phyloP scores from a whole-genome alignment of 2,888 invertebrate species.

The Adineta ricciae region DNA sequence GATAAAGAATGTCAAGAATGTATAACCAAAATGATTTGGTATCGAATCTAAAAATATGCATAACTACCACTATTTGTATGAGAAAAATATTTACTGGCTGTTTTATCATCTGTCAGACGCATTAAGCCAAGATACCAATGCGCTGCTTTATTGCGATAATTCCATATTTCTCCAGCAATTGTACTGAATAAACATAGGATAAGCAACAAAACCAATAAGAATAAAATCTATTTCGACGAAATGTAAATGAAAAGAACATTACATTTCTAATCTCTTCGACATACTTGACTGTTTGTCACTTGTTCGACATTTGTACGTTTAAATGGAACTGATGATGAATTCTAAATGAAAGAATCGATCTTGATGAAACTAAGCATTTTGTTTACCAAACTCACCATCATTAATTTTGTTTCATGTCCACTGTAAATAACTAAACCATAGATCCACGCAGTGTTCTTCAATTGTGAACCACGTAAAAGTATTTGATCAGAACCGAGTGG shows the following conservation, averaged over 20 bases:
- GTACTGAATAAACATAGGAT: constrained; percentile 79
- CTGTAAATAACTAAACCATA: constrained; percentile 89
- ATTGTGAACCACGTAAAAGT: constrained; percentile 81
- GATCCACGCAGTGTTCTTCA: constrained; percentile 90
- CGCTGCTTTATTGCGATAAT: constrained; percentile 53
- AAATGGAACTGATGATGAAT: constrained; percentile 71
- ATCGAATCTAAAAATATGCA: background rate
- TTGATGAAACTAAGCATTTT: background rate
- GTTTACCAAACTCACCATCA: constrained; percentile 55
- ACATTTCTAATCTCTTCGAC: no score
- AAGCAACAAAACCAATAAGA: constrained; percentile 82
- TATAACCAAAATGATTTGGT: constrained; percentile 46
- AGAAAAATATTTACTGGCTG: background rate
- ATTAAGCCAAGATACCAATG: constrained; percentile 77
- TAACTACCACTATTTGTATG: background rate
- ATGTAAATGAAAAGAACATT: no score
- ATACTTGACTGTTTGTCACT: constrained; percentile 69
- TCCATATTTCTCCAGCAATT: constrained; percentile 79
- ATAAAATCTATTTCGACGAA: constrained; percentile 60
- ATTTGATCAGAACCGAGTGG: constrained; percentile 55
- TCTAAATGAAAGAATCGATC: constrained; percentile 54
- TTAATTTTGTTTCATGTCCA: constrained; percentile 94
- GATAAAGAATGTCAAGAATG: constrained; percentile 95
- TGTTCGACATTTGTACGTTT: constrained; percentile 88
- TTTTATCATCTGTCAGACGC: background rate